phyloP scores from a whole-genome alignment of 2,888 invertebrate genomes.

The Criorhina ranunculi region DNA sequence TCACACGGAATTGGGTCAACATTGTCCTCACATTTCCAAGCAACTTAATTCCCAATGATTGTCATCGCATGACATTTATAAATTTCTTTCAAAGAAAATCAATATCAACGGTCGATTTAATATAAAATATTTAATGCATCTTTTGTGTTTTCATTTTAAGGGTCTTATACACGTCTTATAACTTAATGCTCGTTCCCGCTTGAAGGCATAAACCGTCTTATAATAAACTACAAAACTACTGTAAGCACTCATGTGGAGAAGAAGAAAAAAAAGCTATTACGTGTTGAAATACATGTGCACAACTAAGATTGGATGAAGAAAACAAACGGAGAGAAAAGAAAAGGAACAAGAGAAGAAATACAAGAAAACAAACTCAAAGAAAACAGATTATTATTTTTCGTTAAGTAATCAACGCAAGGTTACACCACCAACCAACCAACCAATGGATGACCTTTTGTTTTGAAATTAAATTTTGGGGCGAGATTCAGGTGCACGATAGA shows the following conservation, averaged over 20 bases:
- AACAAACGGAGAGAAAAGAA: not conserved
- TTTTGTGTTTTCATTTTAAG: constrained; percentile 11
- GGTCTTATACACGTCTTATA: not conserved
- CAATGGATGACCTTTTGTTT: constrained; percentile 15
- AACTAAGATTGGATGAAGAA: not conserved
- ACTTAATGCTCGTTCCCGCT: not conserved
- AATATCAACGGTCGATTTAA: constrained; percentile 18
- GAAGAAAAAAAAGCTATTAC: constrained; percentile 41
- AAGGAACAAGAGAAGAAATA: not conserved
- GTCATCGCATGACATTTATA: constrained; percentile 36
- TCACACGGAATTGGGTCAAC: too few species aligned
- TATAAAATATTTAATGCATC: constrained; percentile 38
- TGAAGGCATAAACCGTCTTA: not conserved
- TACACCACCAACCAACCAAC: constrained; percentile 9
- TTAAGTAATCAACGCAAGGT: constrained; percentile 47
- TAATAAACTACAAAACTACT: constrained; percentile 20
- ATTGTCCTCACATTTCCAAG: too few species aligned
- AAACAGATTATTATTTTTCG: constrained; percentile 22
- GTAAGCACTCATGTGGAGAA: constrained; percentile 28
- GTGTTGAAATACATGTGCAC: constrained; percentile 26
- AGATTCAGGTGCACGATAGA: constrained; percentile 3
- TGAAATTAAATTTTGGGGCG: not conserved
- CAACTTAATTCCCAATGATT: too few species aligned
- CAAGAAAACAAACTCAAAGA: not conserved
- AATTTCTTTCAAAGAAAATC: constrained; percentile 19